Base-by-base conservation (phyloP, 1,140 invertebrate species). In the Lepidurus arcticus region DNA sequence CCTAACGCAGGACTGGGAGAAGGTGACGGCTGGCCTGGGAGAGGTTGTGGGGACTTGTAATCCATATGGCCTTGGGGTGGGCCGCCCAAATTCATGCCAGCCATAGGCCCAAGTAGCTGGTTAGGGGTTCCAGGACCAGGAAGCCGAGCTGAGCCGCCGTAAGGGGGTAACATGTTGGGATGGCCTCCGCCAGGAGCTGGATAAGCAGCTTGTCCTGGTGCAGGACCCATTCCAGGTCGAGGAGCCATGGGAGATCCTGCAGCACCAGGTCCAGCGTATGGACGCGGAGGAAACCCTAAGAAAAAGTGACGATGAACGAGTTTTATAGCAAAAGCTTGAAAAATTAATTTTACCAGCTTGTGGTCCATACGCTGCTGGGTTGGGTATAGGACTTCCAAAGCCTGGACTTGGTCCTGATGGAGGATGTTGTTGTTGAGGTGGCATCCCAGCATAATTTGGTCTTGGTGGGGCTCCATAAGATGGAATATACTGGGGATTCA, bases 71-170 rank as follows among this genome's bases (percentile, higher is more conserved):
- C 84, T 44, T 26, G 43, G 24, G 76, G 79, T 42, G 82, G 81
- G 6, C 84, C 83, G 76, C 76, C 76, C 65, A 85, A 74, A 73
- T 82, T 83, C 84, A 87, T 84, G 34, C 81, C 82, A 81, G 84
- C 83, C 84, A 87, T 85, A 78, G 86, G 85, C 82, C 82, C 84
- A 7, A 82, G 76, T 44, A 87, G 80, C 81, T 82, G 82, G 75
- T 80, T 80, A 42, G 77, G 76, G 26, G 75, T 80, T 73, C 53
- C 44, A n/a, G 47, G 34, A 11, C 11, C 77, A 42, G 76, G 65
- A 43, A 75, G 65, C 34, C 24, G 53, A 21, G 80, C 80, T 26
- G 80, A 42, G 45, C 79, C 73, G 78, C 76, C 47, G 73, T 76
- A 42, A 73, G 77, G 75, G 76, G 73, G 43, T 7, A 53, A 34